Percentiles rank a stretch among this genome's conserved stretches.
These are phyloP conservation scores for Emydoidea blandingii DNA, from an alignment of 2,797 vertebrate species.

Conservation along the genomic window DNA sequence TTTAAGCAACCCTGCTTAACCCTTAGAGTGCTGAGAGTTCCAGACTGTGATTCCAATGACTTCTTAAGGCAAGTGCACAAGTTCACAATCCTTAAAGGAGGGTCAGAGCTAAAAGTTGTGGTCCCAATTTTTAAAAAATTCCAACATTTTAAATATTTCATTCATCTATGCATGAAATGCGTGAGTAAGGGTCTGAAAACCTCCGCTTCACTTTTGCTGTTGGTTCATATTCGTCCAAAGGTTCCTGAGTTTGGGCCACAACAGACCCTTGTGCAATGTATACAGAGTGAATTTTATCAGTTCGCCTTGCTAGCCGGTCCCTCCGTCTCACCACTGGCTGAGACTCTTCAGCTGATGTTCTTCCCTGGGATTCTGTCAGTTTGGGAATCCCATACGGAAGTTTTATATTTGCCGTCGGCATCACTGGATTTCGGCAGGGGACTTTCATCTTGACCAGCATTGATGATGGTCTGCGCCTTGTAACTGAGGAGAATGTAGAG, in stretches of 20 bases:
- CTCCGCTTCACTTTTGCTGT: constrained; percentile 81
- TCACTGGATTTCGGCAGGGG: constrained; percentile 87
- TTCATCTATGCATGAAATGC: constrained; percentile 80
- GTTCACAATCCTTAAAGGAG: constrained; percentile 16
- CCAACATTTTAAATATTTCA: constrained; percentile 61
- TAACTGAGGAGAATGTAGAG: constrained; percentile 29
- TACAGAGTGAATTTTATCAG: constrained; percentile 90
- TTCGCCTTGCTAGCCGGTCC: constrained; percentile 86
- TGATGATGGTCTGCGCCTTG: constrained; percentile 70
- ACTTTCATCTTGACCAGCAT: constrained; percentile 81
- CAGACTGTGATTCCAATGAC: background rate
- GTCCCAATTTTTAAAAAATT: constrained; percentile 3
- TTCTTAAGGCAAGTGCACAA: background rate
- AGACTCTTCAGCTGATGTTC: constrained; percentile 27
- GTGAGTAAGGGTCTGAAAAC: constrained; percentile 90
- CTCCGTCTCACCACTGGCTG: constrained; percentile 72
- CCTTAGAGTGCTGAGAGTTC: constrained; percentile 40
- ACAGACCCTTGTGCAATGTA: constrained; percentile 82
- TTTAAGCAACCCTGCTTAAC: constrained; percentile 41
- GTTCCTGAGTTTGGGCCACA: constrained; percentile 73
- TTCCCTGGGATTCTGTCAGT: constrained; percentile 59
- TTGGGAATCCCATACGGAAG: constrained; percentile 85
- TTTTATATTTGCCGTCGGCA: constrained; percentile 89
- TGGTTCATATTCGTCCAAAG: constrained; percentile 51
- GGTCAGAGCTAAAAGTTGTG: constrained; percentile 31